Conservation (phyloP, 2,113 vertebrate species). For the Melanostigma gelatinosum region DNA sequence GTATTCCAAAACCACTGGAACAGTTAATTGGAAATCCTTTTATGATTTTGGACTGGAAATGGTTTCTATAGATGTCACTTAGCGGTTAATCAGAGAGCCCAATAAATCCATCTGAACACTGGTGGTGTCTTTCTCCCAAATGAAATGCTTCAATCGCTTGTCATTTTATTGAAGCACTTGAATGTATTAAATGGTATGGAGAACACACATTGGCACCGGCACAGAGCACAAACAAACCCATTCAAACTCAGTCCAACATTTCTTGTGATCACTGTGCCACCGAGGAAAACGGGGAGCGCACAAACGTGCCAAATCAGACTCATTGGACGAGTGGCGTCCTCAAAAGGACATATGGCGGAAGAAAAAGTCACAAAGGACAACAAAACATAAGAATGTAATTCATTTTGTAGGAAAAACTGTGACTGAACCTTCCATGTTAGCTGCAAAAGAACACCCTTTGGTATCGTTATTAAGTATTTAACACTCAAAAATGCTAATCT, state of each 20-base stretch:
- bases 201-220: constrained; percentile 11
- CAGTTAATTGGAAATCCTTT: not conserved
- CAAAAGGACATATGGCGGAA: constrained; percentile 1
- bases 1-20: not conserved
- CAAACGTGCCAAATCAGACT: constrained; percentile 1
- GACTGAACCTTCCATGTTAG: not conserved
- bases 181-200: constrained; percentile 15
- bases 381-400: constrained; percentile 17
- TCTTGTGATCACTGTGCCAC: not conserved
- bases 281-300: constrained; percentile 1
- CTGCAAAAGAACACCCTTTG: no score
- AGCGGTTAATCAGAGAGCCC: not conserved
- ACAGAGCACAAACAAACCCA: constrained; percentile 1
- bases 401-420: not conserved
- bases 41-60: not conserved
- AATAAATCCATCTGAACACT: not conserved
- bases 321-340: not conserved
- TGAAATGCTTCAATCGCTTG: not conserved
- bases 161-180: constrained; percentile 3
- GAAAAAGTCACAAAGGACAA: not conserved
- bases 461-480: not conserved
- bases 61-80: not conserved
- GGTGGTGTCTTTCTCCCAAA: not conserved
- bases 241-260: constrained; percentile 13
- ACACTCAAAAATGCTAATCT: not conserved